Percentiles rank a stretch among this genome's conserved stretches.
Evolutionary conservation across 2,113 vertebrate species (phyloP).

Genomic region (Copsychus sechellarum): DNA sequence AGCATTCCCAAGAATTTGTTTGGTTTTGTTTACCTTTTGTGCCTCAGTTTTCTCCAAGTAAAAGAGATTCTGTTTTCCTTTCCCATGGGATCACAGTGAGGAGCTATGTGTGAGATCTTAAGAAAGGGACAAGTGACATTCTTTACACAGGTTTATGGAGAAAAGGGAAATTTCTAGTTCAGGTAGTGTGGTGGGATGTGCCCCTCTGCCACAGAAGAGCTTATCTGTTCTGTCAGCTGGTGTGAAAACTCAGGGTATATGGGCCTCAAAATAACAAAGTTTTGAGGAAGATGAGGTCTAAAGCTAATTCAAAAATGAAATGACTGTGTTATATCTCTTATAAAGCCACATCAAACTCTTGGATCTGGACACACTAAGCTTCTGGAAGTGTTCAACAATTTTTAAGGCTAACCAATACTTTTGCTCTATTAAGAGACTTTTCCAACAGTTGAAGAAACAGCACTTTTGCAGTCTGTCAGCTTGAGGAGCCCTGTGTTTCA

Average conservation of each 20-base stretch:
- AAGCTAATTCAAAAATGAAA: neutral
- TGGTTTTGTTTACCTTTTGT: neutral
- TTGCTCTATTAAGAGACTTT: neutral
- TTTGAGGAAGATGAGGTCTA: neutral
- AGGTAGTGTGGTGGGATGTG: rapidly evolving
- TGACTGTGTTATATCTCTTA: neutral
- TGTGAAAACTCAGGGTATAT: neutral
- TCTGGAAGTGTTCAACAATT: neutral
- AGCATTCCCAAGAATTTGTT: neutral
- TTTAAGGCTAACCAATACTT: neutral
- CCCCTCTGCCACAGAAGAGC: neutral
- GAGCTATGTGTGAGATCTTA: neutral
- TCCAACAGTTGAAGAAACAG: neutral
- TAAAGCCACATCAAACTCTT: neutral
- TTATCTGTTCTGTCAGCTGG: neutral
- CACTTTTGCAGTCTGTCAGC: neutral
- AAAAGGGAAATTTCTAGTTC: neutral
- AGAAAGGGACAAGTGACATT: neutral
- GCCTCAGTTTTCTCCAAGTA: neutral
- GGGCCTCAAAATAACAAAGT: neutral
- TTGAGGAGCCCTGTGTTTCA: neutral
- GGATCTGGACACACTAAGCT: neutral
- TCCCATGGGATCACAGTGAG: neutral
- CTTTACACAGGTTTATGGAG: neutral
- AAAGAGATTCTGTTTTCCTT: neutral